phyloP scores from a whole-genome alignment of 2,797 vertebrate genomes.

The Rhadinocentrus ornatus region DNA sequence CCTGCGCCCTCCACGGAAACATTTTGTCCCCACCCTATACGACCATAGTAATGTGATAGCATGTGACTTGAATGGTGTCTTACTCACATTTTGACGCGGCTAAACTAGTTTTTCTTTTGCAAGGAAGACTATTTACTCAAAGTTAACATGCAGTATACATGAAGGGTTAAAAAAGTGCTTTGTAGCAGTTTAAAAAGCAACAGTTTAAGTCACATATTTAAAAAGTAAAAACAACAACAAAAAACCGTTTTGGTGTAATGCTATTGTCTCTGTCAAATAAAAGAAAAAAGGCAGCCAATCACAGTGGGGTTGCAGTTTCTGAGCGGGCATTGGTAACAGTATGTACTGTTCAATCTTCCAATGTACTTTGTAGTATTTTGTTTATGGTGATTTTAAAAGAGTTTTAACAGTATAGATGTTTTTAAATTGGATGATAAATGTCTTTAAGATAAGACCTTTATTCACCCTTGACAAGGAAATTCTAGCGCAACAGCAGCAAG shows the following conservation, averaged over 20 bases:
- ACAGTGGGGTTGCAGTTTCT: neutral
- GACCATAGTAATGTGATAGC: constrained; percentile 22
- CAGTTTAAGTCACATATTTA: neutral
- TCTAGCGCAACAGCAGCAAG: too few relatives aligned
- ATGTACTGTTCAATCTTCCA: too few relatives aligned
- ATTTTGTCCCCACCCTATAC: constrained; percentile 16
- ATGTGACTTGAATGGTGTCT: constrained; percentile 8
- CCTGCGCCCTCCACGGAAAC: constrained; percentile 25
- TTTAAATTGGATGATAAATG: too few relatives aligned
- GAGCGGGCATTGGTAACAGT: too few relatives aligned
- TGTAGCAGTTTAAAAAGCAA: neutral
- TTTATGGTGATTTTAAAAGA: too few relatives aligned
- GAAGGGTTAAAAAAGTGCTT: neutral
- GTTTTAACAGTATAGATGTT: too few relatives aligned
- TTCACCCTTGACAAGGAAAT: too few relatives aligned
- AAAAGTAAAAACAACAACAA: too few relatives aligned
- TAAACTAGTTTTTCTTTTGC: neutral
- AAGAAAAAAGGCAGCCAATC: neutral
- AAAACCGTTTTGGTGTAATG: too few relatives aligned
- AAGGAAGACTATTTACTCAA: neutral
- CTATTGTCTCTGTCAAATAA: neutral
- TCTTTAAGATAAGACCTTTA: too few relatives aligned
- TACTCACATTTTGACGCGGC: neutral
- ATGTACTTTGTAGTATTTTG: too few relatives aligned
- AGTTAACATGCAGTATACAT: neutral